Evolutionary conservation across 1,140 invertebrate species (phyloP).

Genomic region (Drosophila tsacasi): DNA sequence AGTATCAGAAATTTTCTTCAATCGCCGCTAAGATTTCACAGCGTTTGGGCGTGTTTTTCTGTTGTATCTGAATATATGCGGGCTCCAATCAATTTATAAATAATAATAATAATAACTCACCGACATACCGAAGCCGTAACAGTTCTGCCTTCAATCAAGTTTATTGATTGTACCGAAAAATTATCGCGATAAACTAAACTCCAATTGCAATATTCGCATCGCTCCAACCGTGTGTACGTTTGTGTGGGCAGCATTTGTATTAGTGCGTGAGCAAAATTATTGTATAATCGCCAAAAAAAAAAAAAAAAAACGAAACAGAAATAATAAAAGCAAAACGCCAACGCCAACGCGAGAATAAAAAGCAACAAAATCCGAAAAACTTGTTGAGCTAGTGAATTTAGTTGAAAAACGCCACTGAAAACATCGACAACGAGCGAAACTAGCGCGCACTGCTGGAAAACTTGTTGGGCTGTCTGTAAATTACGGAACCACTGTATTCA

Average conservation of each 20-base stretch:
- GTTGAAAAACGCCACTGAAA: constrained; percentile 2
- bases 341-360: constrained; percentile 41
- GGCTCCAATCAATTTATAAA: constrained; percentile 40
- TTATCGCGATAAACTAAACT: constrained; percentile 9
- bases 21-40: constrained; percentile 69
- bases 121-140: constrained; percentile 17
- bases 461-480: constrained; percentile 5
- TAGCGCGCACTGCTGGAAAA: constrained; percentile 1
- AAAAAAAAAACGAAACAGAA: constrained; percentile 24
- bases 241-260: constrained; percentile 37
- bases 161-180: constrained; percentile 21
- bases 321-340: constrained; percentile 37
- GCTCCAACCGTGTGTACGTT: constrained; percentile 22
- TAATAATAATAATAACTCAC: constrained; percentile 12
- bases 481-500: not conserved
- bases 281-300: constrained; percentile 78
- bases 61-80: constrained; percentile 30
- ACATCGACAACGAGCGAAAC: constrained; percentile 4
- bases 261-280: constrained; percentile 68
- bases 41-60: constrained; percentile 79
- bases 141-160: constrained; percentile 25
- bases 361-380: constrained; percentile 29
- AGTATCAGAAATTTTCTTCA: constrained; percentile 56
- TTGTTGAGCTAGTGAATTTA: constrained; percentile 31
- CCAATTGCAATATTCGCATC: constrained; percentile 34